Evolutionary conservation across 2,797 vertebrate species (phyloP), one percentile per base, ranked within the genome.

Genomic region (Galago senegalensis): DNA sequence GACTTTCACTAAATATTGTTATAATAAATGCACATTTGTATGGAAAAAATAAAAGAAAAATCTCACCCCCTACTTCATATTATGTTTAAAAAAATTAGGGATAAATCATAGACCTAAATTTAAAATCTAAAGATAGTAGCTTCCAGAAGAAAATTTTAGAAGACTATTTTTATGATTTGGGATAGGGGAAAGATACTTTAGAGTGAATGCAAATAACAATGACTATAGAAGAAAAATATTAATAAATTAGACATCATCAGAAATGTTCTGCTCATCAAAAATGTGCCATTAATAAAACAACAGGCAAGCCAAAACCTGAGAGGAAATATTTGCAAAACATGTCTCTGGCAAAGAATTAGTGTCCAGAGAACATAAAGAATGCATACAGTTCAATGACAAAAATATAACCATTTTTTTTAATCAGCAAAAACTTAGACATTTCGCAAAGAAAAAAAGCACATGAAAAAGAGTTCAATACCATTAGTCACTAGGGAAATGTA

Each of bases 401-500:
- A 53, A n/a, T 73, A 65, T 9, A 87, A 63, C 23, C 25, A 70
- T 37, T 49, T 75, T 77, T 81, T 60, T 46, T 43, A 91, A 60
- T 70, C 40, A 72, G 40, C 9, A 34, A 87, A 91, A 85, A 27
- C 23, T 77, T 63, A 80, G 60, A 93, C 12, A 46, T 5, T 56
- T 93, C 20, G 88, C 16, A 77, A 90, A 75, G 67, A 96, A 67
- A 21, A 67, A 85, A 80, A 40, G 14, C 29, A 31, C 25, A 53
- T 27, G 63, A 60, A 69, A 63, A 73, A 53, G 37, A 75, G 2
- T 16, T 53, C 34, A 53, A 56, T 31, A 80, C 60, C 20, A 87
- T 89, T 72, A 80, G 75, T 94, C 49, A 93, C 63, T 5, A 46
- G 29, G 72, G 65, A 95, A 86, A 83, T 65, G 17, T 79, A 86